Base-by-base conservation (phyloP, 2,888 invertebrate genomes). In the Xestoiulus laeticollis region DNA sequence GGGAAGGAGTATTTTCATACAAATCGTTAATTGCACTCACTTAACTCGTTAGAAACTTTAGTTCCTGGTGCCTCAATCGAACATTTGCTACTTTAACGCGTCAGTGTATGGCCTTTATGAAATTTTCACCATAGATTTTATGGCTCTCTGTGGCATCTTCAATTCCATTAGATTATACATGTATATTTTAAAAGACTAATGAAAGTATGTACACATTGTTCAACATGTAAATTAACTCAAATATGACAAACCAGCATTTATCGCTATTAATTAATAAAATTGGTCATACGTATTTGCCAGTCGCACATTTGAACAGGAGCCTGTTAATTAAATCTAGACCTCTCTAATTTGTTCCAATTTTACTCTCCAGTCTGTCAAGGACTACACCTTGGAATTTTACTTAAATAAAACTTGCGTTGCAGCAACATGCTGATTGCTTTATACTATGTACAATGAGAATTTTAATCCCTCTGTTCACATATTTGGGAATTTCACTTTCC, bases 401-500 rank as follows among this genome's bases (percentile, higher is more conserved):
- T 38, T 68, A 68, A 68, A 68, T 68, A 68, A 68, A 68, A 68
- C 22, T 68, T 68, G 8, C 59, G 22, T 10, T 68, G 22, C 59
- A 68, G 59, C 59, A 68, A 68, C 59, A 22, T 68, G 59, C 59
- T 68, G 59, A 68, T 22, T 22, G 59, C 22, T 68, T 6, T 26
- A 68, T 22, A 68, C 10, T 68, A 68, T 68, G 22, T 68, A 68
- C 59, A 68, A n/a, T 68, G 10, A 22, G 22, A 68, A 68, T 38
- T 38, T 8, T 8, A 14, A n/a, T 48, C 86, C 22, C 48, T 43
- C 6, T 38, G 30, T 48, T 10, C 22, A 19, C 16, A 16, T 85
- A 38, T 85, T 26, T 48, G 33, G 30, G 43, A 86, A 86, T 14
- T 68, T 78, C 82, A 88, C 59, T 88, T 89, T 32, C 88, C 88